Evolutionary conservation across 2,888 invertebrate genomes (phyloP), one percentile per base, ranked within the genome.

Genomic region (Polietes domitor): DNA sequence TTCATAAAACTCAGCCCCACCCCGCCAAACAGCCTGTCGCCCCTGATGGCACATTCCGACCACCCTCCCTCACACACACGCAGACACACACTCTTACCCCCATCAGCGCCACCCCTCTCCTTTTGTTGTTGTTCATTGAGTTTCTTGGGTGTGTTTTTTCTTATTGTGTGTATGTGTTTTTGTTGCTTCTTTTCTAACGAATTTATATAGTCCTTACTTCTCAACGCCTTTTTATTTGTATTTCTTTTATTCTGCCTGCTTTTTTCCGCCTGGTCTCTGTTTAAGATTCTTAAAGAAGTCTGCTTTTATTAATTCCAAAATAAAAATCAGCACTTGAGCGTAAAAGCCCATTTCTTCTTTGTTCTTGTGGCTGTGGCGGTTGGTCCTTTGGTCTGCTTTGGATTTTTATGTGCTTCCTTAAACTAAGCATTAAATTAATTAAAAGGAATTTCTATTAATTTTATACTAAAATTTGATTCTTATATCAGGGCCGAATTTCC

Each of bases 261-360:
- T 58, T 26, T 58, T 50, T 50, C 50, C 19, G 4, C 26, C 15
- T 58, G n/a, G 58, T 21, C 61, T 61, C 58, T 41, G 17, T 58
- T 73, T 73, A 73, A 73, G 21, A 43, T 73, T 41, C 41, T 73
- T 73, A 73, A 73, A 73, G 72, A 24, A n/a, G 15, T 58, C 58
- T 7, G 19, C n/a, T 43, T 68, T 58, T 43, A 58, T 43, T 61
- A 58, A 73, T 26, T 58, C 43, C 58, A 58, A 73, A n/a, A 61
- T n/a, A 58, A 72, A 55, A 65, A 24, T 68, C 43, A n/a, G n/a
- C 61, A 61, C 73, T 61, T 73, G 24, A 37, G 37, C 7, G 37
- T 5, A 32, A 68, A 68, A 61, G n/a, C 50, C 15, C 28, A 19
- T 32, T n/a, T 32, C 17, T 37, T 37, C 6, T 12, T 37, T 37